Evolutionary conservation across 2,797 vertebrate genomes (phyloP).

Genomic region (Aeoliscus strigatus): DNA sequence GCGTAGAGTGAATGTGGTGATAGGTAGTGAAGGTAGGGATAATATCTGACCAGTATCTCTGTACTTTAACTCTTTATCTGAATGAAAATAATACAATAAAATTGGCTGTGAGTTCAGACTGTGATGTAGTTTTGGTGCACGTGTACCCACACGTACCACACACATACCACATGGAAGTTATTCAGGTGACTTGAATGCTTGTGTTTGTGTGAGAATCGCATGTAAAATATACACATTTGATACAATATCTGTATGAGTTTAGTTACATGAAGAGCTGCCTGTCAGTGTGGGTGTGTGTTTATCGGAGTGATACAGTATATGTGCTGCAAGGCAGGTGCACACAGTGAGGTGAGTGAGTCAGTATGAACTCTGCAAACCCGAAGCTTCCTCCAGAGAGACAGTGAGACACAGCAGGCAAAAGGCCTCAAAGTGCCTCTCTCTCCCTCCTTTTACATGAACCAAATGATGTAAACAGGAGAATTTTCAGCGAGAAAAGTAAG

Average conservation of each 20-base stretch:
- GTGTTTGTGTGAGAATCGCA: constrained; percentile 15
- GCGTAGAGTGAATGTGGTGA: too few species aligned
- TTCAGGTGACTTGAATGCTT: constrained; percentile 16
- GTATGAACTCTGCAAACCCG: constrained; percentile 54
- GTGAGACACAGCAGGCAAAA: constrained; percentile 30
- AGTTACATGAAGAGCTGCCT: constrained; percentile 25
- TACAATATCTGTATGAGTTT: constrained; percentile 28
- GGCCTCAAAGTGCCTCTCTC: constrained; percentile 8
- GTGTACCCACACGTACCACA: too few species aligned
- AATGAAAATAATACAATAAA: too few species aligned
- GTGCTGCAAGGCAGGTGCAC: constrained; percentile 38
- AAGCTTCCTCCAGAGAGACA: constrained; percentile 53
- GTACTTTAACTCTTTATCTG: too few species aligned
- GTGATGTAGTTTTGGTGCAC: too few species aligned
- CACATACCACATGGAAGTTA: constrained; percentile 50
- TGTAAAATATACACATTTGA: constrained; percentile 29
- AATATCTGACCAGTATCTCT: too few species aligned
- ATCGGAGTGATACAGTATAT: constrained; percentile 31
- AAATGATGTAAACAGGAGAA: too few species aligned
- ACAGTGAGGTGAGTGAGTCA: constrained; percentile 43
- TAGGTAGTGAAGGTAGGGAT: too few species aligned
- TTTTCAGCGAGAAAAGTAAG: too few species aligned
- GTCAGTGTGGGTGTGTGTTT: constrained; percentile 56
- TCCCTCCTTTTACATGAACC: background rate
- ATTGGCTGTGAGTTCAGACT: too few species aligned